Evolutionary conservation across 2,888 invertebrate genomes (phyloP).

Genomic region (Chouioia cunea): DNA sequence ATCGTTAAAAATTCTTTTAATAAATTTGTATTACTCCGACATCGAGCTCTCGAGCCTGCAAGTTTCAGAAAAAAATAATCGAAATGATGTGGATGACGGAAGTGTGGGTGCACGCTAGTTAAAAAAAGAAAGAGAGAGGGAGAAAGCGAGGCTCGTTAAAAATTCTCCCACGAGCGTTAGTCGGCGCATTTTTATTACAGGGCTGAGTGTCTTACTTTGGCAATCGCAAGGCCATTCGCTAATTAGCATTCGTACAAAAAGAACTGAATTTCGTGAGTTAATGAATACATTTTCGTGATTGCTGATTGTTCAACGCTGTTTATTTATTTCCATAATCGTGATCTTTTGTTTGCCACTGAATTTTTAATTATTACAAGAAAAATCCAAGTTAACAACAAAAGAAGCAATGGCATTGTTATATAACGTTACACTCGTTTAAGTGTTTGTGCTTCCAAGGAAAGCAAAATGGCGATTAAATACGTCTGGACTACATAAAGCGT

Average conservation of each 20-base stretch:
- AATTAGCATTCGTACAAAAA: conserved; percentile 5
- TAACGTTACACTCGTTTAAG: conserved; percentile 4
- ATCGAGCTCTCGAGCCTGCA: neutral
- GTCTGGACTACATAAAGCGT: too few species aligned
- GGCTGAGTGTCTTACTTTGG: neutral
- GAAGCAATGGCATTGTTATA: too few species aligned
- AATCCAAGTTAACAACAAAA: too few species aligned
- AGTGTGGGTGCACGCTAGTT: neutral
- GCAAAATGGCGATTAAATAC: too few species aligned
- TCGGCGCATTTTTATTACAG: neutral
- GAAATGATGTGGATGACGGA: neutral
- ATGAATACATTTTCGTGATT: conserved; percentile 15
- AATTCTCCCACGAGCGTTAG: conserved; percentile 1
- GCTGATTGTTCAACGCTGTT: conserved; percentile 2
- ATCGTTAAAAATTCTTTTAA: too few species aligned
- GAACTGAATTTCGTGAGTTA: neutral
- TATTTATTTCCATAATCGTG: too few species aligned
- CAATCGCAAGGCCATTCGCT: conserved; percentile 23
- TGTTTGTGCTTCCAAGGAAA: too few species aligned
- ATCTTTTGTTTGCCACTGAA: too few species aligned
- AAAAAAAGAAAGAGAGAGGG: too few species aligned
- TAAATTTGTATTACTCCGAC: too few species aligned
- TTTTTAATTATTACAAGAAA: too few species aligned
- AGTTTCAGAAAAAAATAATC: neutral
- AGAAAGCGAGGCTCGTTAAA: conserved; percentile 7